Conservation (phyloP, 2,797 vertebrate species). For the Acrocephalus scirpaceus region DNA sequence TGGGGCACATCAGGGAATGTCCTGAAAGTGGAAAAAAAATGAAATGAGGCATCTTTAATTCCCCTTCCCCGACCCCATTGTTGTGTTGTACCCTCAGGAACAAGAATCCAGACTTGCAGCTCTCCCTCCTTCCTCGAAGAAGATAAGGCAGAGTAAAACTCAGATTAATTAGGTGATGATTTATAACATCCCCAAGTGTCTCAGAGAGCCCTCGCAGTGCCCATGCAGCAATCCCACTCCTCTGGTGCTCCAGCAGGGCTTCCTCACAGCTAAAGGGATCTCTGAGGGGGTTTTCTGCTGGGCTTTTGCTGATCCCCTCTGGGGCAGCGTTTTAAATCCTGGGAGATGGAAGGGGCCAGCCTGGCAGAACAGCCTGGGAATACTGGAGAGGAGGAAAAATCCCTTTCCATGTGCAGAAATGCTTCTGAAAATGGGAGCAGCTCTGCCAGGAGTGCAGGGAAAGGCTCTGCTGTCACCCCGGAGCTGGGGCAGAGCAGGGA, state of each 20-base stretch:
- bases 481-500: background rate
- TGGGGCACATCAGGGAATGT: background rate
- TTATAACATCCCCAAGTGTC: background rate
- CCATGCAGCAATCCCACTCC: background rate
- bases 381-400: background rate
- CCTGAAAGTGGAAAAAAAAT: background rate
- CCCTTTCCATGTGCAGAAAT: background rate
- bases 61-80: background rate
- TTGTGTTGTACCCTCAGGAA: background rate
- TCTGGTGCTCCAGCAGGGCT: background rate
- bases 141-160: background rate
- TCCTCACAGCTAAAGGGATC: accelerated
- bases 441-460: background rate
- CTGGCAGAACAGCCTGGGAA: background rate
- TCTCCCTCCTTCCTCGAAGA: background rate
- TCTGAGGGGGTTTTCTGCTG: background rate
- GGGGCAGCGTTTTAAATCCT: accelerated
- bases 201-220: background rate
- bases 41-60: background rate
- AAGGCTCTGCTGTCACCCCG: background rate
- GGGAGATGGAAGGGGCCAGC: background rate
- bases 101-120: background rate
- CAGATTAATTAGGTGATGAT: background rate
- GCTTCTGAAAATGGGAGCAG: background rate
- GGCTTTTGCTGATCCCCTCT: background rate